phyloP scores from a whole-genome alignment of 2,113 vertebrate species.

The Neolamprologus falcicula region DNA sequence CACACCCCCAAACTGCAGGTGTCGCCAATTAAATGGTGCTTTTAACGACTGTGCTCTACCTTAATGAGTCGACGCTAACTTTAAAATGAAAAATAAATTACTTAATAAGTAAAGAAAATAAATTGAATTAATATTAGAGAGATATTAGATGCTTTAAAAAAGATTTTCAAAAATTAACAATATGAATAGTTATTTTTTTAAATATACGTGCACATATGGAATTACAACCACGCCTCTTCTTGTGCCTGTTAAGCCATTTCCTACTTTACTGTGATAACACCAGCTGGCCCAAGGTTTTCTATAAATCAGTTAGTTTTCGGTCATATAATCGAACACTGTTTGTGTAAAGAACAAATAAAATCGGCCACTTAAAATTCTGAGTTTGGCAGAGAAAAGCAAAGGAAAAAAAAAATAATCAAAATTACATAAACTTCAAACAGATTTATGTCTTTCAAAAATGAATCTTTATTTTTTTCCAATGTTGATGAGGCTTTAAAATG shows the following conservation, averaged over 20 bases:
- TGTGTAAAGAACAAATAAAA: not conserved
- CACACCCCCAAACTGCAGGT: not conserved
- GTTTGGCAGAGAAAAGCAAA: not conserved
- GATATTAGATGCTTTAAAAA: not conserved
- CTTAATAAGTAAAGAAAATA: rapidly evolving
- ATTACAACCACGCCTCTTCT: not conserved
- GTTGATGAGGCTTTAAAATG: not conserved
- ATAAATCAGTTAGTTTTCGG: not conserved
- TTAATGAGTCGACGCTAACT: rapidly evolving
- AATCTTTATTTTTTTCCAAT: constrained; percentile 1
- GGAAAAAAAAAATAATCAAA: not conserved
- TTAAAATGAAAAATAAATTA: not conserved
- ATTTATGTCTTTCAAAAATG: not conserved
- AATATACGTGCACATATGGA: not conserved
- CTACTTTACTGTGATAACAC: not conserved
- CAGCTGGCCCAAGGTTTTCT: not conserved
- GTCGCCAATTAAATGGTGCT: not conserved
- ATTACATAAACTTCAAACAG: not conserved
- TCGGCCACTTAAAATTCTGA: not conserved
- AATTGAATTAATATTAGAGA: rapidly evolving
- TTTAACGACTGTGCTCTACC: not conserved
- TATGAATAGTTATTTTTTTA: rapidly evolving
- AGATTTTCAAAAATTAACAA: rapidly evolving
- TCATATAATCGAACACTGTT: not conserved
- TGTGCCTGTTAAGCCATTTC: not conserved